Base-by-base conservation (phyloP, 2,888 invertebrate genomes). In the Papilio elwesi region DNA sequence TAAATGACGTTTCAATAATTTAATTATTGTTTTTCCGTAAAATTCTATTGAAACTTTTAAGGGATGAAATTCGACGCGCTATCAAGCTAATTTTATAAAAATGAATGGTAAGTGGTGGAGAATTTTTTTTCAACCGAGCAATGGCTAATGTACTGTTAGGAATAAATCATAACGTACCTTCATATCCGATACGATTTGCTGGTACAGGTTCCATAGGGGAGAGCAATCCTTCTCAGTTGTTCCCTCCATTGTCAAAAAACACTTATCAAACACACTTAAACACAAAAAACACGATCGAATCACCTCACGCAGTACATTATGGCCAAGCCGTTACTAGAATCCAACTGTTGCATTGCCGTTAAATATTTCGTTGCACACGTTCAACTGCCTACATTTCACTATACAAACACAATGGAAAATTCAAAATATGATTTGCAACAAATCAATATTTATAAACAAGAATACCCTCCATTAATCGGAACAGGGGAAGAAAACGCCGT, bases 171-270 rank as follows among this genome's bases (percentile, higher is more conserved):
- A 80, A 91, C 95, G 94, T 95, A 98, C 99, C 97, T 99, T 99
- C 97, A 99, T 97, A 90, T 99, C 99, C 85, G 96, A 96, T 83
- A 99, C 97, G 82, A 99, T 98, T 90, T 98, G 98, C 92, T 98
- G 98, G 90, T 99, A 99, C 81, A 99, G 95, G 87, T 97, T 97
- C 91, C 98, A 98, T 85, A 98, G 94, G 80, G 97, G 98, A 88
- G 97, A 97, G 89, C 97, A 97, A 94, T 98, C 98, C 90, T 97
- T 95, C 89, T 97, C 97, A 69, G 91, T 90, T 85, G 94, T 95
- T 84, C 95, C 95, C 94, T 96, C 96, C 96, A 96, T 96, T 89
- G 92, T 94, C 87, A 84, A 86, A 84, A 80, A 86, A 86, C 85
- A 86, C 85, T 83, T 83, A 85, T 81, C 81, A 78, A 80, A 80